Evolutionary conservation across 2,888 invertebrate genomes (phyloP), one percentile per base, ranked within the genome.

Genomic region (Stenolophus ochropezus): DNA sequence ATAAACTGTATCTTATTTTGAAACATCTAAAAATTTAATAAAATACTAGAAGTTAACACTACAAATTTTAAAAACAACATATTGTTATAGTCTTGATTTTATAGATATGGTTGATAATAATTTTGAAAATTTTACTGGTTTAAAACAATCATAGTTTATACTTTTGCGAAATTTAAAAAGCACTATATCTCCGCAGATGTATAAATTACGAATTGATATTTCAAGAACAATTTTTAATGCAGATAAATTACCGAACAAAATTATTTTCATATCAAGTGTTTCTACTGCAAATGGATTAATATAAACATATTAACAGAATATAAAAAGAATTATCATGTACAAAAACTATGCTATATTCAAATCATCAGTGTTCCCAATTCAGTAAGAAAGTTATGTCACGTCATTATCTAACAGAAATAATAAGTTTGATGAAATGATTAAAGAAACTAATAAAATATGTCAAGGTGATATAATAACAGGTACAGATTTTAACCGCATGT

Each of bases 51-150:
- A n/a, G n/a, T n/a, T n/a, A n/a, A n/a, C n/a, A 42, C 2, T 76
- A 33, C 82, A 82, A 20, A 56, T 76, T 61, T 76, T 82, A n/a
- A n/a, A n/a, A 27, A 75, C 58, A 25, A 58, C 25, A 58, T 81
- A 81, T 23, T 74, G 81, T 27, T 74, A 81, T 53, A 81, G 81
- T 73, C 27, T 18, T 18, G 16, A 51, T 33, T 74, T 16, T 53
- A n/a, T 53, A 53, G 21, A 18, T 33, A 58, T 81, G 47, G 21
- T 81, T 4, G 42, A 74, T 74, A 25, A 33, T 21, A 27, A 18
- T 27, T 33, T 20, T 65, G 71, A 2, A 23, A 58, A 23, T n/a
- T n/a, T n/a, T n/a, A n/a, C n/a, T n/a, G n/a, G n/a, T n/a, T n/a
- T 58, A 20, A 6, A 1, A 20, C 11, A 71, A 2, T 71, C n/a